Percentiles rank a stretch among this genome's conserved stretches.
Evolutionary conservation across 2,113 vertebrate genomes (phyloP).

Genomic region (Progne subis): DNA sequence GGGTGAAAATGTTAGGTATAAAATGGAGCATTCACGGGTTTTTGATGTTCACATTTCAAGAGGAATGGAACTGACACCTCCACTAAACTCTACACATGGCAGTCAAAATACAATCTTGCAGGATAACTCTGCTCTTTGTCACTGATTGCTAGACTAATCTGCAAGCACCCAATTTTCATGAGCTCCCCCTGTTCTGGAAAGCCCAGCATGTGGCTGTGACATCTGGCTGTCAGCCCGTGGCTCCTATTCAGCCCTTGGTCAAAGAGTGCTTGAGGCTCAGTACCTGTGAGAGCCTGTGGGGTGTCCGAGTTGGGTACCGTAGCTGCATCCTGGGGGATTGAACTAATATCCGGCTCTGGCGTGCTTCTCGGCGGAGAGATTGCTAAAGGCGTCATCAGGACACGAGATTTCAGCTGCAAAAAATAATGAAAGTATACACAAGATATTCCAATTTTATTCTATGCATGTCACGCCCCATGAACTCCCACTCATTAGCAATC

Average conservation of each 20-base stretch:
- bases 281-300: slow-evolving; percentile 91
- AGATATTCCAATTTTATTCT: neutral
- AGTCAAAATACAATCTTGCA: neutral
- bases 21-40: neutral
- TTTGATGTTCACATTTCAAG: neutral
- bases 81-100: neutral
- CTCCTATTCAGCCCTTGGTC: neutral
- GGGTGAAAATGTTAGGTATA: neutral
- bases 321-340: slow-evolving; percentile 91
- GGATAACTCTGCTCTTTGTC: neutral
- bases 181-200: neutral
- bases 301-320: slow-evolving; percentile 85
- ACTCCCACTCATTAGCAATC: slow-evolving; percentile 25
- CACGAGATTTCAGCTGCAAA: slow-evolving; percentile 88
- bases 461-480: neutral
- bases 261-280: neutral
- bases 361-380: slow-evolving; percentile 89
- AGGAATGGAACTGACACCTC: neutral
- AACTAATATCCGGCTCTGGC: slow-evolving; percentile 90
- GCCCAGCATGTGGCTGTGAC: neutral
- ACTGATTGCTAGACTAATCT: neutral
- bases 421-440: slow-evolving; percentile 32
- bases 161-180: neutral
- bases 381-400: slow-evolving; percentile 88
- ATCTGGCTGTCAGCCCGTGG: rapidly evolving